Evolutionary conservation across 30 jellyfish, hydroid and myxozoan genomes (phyloP), one percentile per base, ranked within the genome.

Genomic region (Rhopilema esculentum): DNA sequence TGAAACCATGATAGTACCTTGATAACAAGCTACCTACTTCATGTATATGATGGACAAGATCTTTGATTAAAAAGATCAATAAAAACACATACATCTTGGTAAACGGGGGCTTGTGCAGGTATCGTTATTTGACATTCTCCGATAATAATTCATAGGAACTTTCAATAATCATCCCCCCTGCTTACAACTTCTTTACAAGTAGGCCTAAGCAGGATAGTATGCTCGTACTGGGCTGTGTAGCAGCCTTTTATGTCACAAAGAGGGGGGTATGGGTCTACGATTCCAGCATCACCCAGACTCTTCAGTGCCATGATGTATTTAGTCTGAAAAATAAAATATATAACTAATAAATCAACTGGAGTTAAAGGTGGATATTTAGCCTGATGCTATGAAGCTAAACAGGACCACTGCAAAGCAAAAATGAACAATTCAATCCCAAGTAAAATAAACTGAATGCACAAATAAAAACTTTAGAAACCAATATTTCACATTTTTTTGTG

Each of bases 191-290:
- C 99, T 83, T 96, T 96, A 84, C 99, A 96, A 65, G 97, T 96
- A 27, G 99, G 99, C 77, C 98, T 69, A 0, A 96, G 88, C 66
- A 96, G 77, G 40, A 96, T 74, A 19, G 99, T 96, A 52, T 96
- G 99, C 61, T 96, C 99, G 71, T 64, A 96, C 52, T 96, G 99
- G 61, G 99, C 98, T 1, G 99, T 96, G 73, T 87, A 96, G 77
- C 99, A 91, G 23, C 97, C 98, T 88, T 96, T 96, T 9, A 96
- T 89, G 89, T 96, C 99, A 85, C 99, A 96, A n/a, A 96, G 70
- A 4, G 99, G 99, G 27, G 99, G 99, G 72, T 96, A 96, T 2
- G 97, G 98, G 82, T 96, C 99, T 49, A 96, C 98, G 20, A 96
- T 84, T 17, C 99, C 99, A 1, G 98, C 98, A 91, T 96, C 98